Percentiles rank a stretch among this genome's conserved stretches.
These are phyloP conservation scores for Cyanocitta stelleri DNA, from an alignment of 2,113 vertebrate genomes.

Conservation along the genomic window DNA sequence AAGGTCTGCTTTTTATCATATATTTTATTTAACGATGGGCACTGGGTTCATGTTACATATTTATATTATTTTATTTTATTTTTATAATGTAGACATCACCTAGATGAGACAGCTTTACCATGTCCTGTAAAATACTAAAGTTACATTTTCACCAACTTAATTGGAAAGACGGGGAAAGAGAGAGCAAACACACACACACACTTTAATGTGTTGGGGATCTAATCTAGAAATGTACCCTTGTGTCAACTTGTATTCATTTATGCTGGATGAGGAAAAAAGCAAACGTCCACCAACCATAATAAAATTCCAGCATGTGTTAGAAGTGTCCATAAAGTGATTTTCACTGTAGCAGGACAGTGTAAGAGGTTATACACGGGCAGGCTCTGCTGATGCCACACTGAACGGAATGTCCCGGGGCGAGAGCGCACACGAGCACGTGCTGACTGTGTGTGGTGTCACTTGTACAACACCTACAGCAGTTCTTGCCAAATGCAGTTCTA, in stretches of 20 bases:
- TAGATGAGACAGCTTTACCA: conserved; percentile 77
- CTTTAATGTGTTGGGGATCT: conserved; percentile 62
- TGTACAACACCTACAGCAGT: background rate
- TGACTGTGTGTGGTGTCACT: conserved; percentile 27
- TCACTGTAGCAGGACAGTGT: conserved; percentile 35
- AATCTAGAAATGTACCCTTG: conserved; percentile 61
- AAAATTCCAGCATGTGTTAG: conserved; percentile 47
- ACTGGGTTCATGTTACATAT: conserved; percentile 79
- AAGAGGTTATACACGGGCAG: background rate
- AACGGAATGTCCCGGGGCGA: background rate
- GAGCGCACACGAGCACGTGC: background rate
- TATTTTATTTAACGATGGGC: conserved; percentile 77
- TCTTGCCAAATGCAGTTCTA: conserved; percentile 29
- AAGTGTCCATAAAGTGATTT: conserved; percentile 52
- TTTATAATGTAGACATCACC: conserved; percentile 81
- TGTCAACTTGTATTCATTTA: conserved; percentile 54
- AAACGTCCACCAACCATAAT: conserved; percentile 38
- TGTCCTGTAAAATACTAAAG: conserved; percentile 77
- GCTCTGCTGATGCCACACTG: background rate
- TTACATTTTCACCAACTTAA: conserved; percentile 73
- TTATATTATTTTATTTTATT: conserved; percentile 81
- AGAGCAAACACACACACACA: conserved; percentile 48
- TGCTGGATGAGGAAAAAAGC: conserved; percentile 25
- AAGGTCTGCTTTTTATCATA: conserved; percentile 75
- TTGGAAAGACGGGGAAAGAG: conserved; percentile 68